Conservation (phyloP, 2,113 vertebrate species). For the Oncorhynchus clarkii region DNA sequence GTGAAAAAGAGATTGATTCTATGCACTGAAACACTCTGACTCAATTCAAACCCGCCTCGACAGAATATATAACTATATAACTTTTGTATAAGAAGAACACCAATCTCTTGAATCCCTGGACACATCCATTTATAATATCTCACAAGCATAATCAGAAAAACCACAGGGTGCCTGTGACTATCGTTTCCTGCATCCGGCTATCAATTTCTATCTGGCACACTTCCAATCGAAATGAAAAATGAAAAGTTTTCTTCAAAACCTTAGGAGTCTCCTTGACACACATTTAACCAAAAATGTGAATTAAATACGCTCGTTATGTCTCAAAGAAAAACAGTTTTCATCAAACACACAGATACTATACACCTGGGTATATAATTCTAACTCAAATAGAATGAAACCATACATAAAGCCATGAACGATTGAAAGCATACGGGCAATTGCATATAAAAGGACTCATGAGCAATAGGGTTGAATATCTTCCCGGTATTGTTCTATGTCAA, state of each 20-base stretch:
- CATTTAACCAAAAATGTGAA: background rate
- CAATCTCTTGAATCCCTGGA: background rate
- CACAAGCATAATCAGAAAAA: background rate
- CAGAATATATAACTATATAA: background rate
- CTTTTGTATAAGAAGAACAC: background rate
- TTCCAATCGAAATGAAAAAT: background rate
- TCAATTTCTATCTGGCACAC: background rate
- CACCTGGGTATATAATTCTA: no score
- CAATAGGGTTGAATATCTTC: no score
- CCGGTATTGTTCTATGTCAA: no score
- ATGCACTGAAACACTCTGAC: no score
- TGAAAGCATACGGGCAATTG: background rate
- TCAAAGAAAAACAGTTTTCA: background rate
- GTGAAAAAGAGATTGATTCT: background rate
- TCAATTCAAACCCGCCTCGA: background rate
- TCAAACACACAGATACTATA: background rate
- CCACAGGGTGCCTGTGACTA: background rate
- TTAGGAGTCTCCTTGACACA: background rate
- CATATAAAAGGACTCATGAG: no score
- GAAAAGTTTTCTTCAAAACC: slow-evolving; percentile 1
- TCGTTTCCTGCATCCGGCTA: background rate
- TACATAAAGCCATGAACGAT: background rate
- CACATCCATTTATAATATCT: background rate
- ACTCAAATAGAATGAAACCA: background rate
- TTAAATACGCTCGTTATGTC: background rate